Evolutionary conservation across 2,888 invertebrate genomes (phyloP).

Genomic region (Crepidodera aurea): DNA sequence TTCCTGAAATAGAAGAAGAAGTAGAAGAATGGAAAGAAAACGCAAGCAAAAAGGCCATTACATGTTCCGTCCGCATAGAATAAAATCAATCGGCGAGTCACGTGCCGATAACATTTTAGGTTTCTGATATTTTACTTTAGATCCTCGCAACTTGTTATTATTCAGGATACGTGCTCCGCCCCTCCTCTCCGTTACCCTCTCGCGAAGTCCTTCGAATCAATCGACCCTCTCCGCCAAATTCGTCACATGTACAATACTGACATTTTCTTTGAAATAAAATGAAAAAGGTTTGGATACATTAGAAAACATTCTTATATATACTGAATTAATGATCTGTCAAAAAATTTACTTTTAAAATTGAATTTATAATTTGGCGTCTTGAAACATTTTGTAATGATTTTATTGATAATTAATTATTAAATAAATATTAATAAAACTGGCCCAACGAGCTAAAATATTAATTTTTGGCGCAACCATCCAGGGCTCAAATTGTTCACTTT

Average conservation of each 20-base stretch:
- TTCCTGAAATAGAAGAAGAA: background rate
- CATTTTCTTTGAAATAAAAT: constrained; percentile 11
- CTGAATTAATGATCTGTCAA: too few species aligned
- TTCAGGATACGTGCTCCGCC: constrained; percentile 55
- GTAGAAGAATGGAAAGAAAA: background rate
- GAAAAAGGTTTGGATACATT: background rate
- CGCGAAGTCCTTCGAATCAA: constrained; percentile 27
- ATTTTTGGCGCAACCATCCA: too few species aligned
- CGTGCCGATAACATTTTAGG: constrained; percentile 62
- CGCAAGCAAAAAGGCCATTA: constrained; percentile 38
- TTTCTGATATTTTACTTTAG: constrained; percentile 63
- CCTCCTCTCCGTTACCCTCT: constrained; percentile 12
- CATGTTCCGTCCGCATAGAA: constrained; percentile 59
- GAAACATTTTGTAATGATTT: too few species aligned
- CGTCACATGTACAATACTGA: constrained; percentile 19
- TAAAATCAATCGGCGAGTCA: constrained; percentile 63
- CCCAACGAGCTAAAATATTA: too few species aligned
- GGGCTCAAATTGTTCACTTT: too few species aligned
- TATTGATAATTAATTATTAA: too few species aligned
- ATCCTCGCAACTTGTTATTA: constrained; percentile 56
- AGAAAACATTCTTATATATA: too few species aligned
- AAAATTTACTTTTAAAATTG: too few species aligned
- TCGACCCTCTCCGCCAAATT: constrained; percentile 25
- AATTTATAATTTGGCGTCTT: too few species aligned
- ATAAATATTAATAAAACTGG: too few species aligned